Percentiles rank a stretch among this genome's conserved stretches.
Conservation (phyloP, 1,140 invertebrate genomes). For the Phymorhynchus buccinoides region DNA sequence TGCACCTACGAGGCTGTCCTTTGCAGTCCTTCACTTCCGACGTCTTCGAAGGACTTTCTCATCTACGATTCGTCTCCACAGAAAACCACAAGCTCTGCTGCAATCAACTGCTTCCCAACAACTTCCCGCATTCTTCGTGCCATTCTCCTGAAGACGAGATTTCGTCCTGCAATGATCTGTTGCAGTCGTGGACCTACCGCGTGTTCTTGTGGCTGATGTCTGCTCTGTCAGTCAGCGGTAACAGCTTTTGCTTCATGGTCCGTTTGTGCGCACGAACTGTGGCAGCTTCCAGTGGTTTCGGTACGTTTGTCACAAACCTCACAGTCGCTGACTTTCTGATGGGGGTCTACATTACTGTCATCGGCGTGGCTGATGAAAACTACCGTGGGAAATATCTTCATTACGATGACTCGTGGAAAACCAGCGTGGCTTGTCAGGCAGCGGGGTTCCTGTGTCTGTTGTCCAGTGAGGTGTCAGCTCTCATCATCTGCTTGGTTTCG, state of each 20-base stretch:
- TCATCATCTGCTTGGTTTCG: constrained; percentile 51
- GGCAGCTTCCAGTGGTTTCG: constrained; percentile 41
- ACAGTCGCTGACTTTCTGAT: constrained; percentile 35
- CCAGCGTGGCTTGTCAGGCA: background rate
- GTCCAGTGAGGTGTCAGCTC: constrained; percentile 37
- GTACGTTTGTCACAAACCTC: constrained; percentile 49
- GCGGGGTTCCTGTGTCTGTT: constrained; percentile 40
- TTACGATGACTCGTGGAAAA: constrained; percentile 26
- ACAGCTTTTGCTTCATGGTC: constrained; percentile 35
- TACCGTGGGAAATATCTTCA: constrained; percentile 53
- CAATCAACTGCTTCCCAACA: constrained; percentile 3
- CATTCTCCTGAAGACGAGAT: constrained; percentile 35
- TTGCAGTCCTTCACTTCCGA: constrained; percentile 24
- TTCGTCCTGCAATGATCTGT: constrained; percentile 53
- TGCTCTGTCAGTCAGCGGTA: constrained; percentile 45
- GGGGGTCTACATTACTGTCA: constrained; percentile 34
- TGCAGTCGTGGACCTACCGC: constrained; percentile 37
- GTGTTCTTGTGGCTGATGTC: constrained; percentile 50
- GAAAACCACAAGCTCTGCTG: constrained; percentile 52
- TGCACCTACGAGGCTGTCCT: constrained; percentile 38
- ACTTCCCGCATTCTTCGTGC: background rate
- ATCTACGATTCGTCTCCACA: constrained; percentile 38
- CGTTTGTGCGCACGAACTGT: constrained; percentile 28
- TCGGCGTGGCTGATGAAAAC: constrained; percentile 31
- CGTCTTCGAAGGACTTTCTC: constrained; percentile 40